Evolutionary conservation across 2,888 invertebrate species (phyloP).

Genomic region (Callyntrura guangdongensis): DNA sequence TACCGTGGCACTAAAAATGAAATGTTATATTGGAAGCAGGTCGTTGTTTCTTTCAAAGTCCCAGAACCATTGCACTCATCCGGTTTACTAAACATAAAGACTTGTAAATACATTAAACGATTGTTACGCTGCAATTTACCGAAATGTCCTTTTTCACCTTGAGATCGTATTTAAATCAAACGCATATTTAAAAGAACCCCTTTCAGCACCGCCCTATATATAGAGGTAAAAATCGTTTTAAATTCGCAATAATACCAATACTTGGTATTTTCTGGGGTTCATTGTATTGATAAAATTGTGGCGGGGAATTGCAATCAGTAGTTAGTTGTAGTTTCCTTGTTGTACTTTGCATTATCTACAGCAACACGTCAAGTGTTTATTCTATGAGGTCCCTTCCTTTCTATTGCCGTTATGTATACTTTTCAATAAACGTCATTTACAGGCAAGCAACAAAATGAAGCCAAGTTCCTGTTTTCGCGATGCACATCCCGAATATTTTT

Average conservation of each 20-base stretch:
- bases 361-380: conserved; percentile 12
- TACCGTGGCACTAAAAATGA: conserved; percentile 13
- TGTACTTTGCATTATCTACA: conserved; percentile 50
- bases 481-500: conserved; percentile 2
- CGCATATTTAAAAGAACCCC: neutral
- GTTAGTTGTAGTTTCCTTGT: conserved; percentile 34
- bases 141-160: conserved; percentile 48
- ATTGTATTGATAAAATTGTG: conserved; percentile 18
- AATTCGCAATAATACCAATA: conserved; percentile 26
- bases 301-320: conserved; percentile 36
- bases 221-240: too few species aligned
- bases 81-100: neutral
- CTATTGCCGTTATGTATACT: conserved; percentile 54
- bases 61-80: neutral
- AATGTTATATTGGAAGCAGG: conserved; percentile 31
- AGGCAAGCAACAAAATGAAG: neutral
- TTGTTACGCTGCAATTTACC: conserved; percentile 18
- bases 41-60: neutral
- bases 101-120: too few species aligned
- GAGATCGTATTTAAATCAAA: neutral
- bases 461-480: neutral
- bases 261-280: neutral
- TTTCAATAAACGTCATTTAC: neutral
- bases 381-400: neutral
- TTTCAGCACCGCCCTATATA: neutral